Evolutionary conservation across 2,888 invertebrate species (phyloP).

Genomic region (Muscina levida): DNA sequence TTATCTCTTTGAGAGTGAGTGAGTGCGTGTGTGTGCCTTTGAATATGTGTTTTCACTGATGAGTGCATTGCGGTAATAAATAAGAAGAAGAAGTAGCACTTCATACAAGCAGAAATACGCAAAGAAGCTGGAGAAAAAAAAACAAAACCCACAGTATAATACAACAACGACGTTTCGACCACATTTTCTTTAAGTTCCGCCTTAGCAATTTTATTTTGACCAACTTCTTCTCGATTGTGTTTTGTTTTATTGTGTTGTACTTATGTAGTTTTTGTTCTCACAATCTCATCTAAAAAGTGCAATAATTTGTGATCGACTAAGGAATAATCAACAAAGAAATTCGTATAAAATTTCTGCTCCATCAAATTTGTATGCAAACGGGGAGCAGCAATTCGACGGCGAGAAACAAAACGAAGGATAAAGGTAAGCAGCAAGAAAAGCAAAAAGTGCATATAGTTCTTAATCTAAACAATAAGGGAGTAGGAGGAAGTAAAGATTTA

Average conservation of each 20-base stretch:
- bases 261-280: constrained; percentile 6
- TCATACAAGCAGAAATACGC: background rate
- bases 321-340: constrained; percentile 1
- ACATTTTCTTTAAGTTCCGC: constrained; percentile 4
- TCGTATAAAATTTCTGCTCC: background rate
- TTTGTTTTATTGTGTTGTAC: background rate
- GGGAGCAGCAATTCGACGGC: background rate
- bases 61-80: constrained; percentile 53
- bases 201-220: constrained; percentile 1
- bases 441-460: no score
- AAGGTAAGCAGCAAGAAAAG: constrained; percentile 4
- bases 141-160: constrained; percentile 1
- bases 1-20: background rate
- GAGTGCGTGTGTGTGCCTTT: background rate
- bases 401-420: background rate
- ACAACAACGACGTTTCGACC: no score
- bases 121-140: constrained; percentile 16
- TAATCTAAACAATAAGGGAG: no score
- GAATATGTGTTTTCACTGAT: constrained; percentile 39
- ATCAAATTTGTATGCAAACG: no score
- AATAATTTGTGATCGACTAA: constrained; percentile 20
- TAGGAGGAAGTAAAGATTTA: no score
- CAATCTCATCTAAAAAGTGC: constrained; percentile 24
- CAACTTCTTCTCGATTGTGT: no score
- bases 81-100: constrained; percentile 49